A percentile compares a stretch with the other conserved stretches of the same genome.
Conservation (phyloP, 2,888 invertebrate species). For the Fragum fragum region DNA sequence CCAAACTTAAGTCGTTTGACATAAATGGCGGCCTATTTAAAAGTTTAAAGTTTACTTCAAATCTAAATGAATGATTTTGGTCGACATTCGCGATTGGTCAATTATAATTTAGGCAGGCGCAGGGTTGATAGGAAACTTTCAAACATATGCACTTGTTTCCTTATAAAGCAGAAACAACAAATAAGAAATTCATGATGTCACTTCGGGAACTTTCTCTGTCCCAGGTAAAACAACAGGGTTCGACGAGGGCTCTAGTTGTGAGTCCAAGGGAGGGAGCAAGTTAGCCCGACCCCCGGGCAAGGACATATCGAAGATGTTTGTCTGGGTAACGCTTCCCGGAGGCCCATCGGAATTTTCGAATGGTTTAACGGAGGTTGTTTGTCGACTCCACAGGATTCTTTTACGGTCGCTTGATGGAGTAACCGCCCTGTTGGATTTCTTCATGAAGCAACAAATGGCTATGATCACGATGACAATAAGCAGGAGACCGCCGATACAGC, state of each 20-base stretch:
- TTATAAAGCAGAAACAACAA: background rate
- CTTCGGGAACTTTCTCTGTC: background rate
- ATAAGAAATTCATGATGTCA: background rate
- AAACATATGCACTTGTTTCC: no score
- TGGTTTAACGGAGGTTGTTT: slow-evolving; percentile 38
- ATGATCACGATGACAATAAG: slow-evolving; percentile 29
- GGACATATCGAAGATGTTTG: slow-evolving; percentile 58
- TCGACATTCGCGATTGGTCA: no score
- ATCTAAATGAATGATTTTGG: no score
- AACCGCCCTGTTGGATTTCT: slow-evolving; percentile 15
- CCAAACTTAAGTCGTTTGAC: no score
- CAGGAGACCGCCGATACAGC: slow-evolving; percentile 37
- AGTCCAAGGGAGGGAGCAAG: slow-evolving; percentile 53
- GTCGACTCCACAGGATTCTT: slow-evolving; percentile 48
- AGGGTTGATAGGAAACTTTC: no score
- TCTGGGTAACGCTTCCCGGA: slow-evolving; percentile 54
- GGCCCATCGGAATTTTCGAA: slow-evolving; percentile 24
- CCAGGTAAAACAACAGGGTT: background rate
- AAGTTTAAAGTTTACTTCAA: no score
- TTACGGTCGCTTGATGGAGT: slow-evolving; percentile 29
- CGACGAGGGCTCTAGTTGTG: slow-evolving; percentile 6
- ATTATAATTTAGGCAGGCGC: no score
- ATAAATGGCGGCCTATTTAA: no score
- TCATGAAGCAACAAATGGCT: slow-evolving; percentile 27
- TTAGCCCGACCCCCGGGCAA: slow-evolving; percentile 56